Percentiles rank a stretch among this genome's conserved stretches.
These are phyloP conservation scores for Belonocnema kinseyi DNA, from an alignment of 1,140 invertebrate species.

Conservation along the genomic window DNA sequence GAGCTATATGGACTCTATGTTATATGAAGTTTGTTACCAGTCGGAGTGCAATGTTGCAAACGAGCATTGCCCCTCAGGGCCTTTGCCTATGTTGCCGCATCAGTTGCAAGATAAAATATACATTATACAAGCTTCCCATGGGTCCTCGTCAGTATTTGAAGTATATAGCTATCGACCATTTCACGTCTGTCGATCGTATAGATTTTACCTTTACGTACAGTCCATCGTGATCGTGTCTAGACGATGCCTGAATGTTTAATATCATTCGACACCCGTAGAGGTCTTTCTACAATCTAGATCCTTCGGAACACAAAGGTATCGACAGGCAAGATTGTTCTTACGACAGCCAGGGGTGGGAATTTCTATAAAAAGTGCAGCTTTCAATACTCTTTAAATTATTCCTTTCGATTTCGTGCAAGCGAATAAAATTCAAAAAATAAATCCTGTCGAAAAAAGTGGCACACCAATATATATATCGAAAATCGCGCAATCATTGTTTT, in stretches of 20 bases:
- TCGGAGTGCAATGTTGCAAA: constrained; percentile 25
- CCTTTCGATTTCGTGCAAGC: too few relatives aligned
- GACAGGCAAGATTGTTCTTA: constrained; percentile 17
- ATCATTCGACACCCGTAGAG: constrained; percentile 10
- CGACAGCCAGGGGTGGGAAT: not conserved
- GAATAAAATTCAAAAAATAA: too few relatives aligned
- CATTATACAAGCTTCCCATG: constrained; percentile 50
- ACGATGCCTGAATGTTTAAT: constrained; percentile 16
- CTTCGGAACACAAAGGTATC: constrained; percentile 3
- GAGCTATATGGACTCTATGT: not conserved
- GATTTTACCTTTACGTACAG: constrained; percentile 28
- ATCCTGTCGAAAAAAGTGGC: too few relatives aligned
- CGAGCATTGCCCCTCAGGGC: constrained; percentile 7
- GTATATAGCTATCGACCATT: constrained; percentile 38
- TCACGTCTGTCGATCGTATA: constrained; percentile 29
- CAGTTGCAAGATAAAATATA: constrained; percentile 49
- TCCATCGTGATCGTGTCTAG: constrained; percentile 6
- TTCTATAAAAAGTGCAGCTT: not conserved
- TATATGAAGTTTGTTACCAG: constrained; percentile 22
- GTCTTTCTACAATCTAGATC: not conserved
- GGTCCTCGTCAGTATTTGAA: constrained; percentile 44
- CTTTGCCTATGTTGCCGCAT: constrained; percentile 5
- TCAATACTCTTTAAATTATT: too few relatives aligned
- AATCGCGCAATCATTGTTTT: too few relatives aligned
- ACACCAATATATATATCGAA: too few relatives aligned